phyloP scores from a whole-genome alignment of 2,113 vertebrate species.

The Etheostoma cragini region DNA sequence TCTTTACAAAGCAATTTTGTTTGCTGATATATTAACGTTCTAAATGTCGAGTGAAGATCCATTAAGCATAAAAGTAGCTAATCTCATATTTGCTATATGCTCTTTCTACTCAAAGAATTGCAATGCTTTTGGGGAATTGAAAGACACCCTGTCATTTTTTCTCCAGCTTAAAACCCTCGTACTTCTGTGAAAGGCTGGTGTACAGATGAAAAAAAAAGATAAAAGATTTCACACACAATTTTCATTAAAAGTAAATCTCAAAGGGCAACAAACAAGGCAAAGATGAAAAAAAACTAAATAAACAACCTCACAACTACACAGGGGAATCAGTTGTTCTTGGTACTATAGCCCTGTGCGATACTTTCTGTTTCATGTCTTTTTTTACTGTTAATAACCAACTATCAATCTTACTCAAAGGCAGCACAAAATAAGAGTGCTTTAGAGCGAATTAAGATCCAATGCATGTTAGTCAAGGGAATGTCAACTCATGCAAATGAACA shows the following conservation, averaged over 20 bases:
- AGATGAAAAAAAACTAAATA: slow-evolving; percentile 33
- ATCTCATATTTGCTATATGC: neutral
- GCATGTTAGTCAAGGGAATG: slow-evolving; percentile 6
- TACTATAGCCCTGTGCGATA: neutral
- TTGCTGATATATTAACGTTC: too few species aligned
- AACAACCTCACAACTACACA: slow-evolving; percentile 19
- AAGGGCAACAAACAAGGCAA: slow-evolving; percentile 24
- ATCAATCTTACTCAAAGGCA: neutral
- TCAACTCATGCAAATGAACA: slow-evolving; percentile 12
- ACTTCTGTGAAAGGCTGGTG: slow-evolving; percentile 1
- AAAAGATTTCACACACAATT: slow-evolving; percentile 20
- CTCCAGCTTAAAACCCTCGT: slow-evolving; percentile 18
- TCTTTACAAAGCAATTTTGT: too few species aligned
- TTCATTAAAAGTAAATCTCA: slow-evolving; percentile 36
- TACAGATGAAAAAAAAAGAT: slow-evolving; percentile 22
- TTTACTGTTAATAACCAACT: slow-evolving; percentile 21
- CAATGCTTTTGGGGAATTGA: neutral
- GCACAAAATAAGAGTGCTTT: neutral
- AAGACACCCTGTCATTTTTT: slow-evolving; percentile 9
- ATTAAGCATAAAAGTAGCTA: neutral
- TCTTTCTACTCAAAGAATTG: neutral
- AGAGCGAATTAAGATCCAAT: neutral
- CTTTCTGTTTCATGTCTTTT: slow-evolving; percentile 23
- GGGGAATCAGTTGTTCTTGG: slow-evolving; percentile 11
- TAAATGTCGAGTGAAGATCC: too few species aligned